Evolutionary conservation across 1,140 invertebrate species (phyloP).

Genomic region (Campoletis sonorensis): DNA sequence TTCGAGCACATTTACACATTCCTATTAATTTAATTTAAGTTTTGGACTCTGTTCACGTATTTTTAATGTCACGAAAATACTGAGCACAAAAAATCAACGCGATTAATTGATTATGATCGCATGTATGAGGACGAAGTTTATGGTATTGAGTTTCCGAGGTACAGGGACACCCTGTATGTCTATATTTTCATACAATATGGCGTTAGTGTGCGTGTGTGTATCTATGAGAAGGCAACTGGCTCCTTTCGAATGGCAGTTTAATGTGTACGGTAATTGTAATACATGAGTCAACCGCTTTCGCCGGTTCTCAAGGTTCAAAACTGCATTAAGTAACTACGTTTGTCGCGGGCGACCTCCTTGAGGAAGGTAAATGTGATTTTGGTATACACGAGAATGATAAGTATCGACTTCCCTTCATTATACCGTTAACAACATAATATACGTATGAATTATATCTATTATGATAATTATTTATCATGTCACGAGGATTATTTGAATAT

Average conservation of each 20-base stretch:
- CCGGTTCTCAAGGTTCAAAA: conserved; percentile 37
- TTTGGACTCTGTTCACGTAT: too few species aligned
- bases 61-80: too few species aligned
- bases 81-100: too few species aligned
- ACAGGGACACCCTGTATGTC: too few species aligned
- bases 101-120: too few species aligned
- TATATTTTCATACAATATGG: neutral
- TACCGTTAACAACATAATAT: neutral
- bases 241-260: neutral
- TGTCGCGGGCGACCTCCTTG: conserved; percentile 15
- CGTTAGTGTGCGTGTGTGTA: neutral
- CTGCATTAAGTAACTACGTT: conserved; percentile 41
- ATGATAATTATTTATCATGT: conserved; percentile 22
- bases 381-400: conserved; percentile 4
- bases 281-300: conserved; percentile 35
- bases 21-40: too few species aligned
- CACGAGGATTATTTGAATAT: conserved; percentile 4
- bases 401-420: conserved; percentile 34
- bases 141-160: too few species aligned
- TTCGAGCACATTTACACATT: too few species aligned
- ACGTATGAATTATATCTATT: neutral
- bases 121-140: too few species aligned
- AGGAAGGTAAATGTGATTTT: conserved; percentile 21
- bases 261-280: neutral
- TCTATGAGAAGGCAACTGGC: neutral